phyloP scores from a whole-genome alignment of 2,797 vertebrate genomes.

The Mormyrus proboscirostris region DNA sequence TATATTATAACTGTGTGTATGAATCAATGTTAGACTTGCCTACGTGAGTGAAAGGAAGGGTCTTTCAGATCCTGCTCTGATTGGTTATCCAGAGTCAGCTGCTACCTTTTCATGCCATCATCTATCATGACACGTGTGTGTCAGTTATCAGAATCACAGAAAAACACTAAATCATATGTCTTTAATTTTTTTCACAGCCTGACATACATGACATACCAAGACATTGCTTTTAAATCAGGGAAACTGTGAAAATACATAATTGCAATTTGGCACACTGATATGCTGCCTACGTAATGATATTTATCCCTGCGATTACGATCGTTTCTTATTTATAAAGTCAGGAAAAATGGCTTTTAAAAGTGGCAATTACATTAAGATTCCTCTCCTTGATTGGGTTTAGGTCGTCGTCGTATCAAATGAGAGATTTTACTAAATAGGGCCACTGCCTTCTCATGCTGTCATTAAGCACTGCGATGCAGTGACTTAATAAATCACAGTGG shows the following conservation, averaged over 20 bases:
- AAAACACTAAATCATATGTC: neutral
- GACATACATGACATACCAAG: neutral
- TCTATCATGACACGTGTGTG: conserved; percentile 26
- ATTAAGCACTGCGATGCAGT: neutral
- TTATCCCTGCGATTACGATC: neutral
- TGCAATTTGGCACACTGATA: neutral
- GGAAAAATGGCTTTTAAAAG: neutral
- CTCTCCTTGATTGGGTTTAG: neutral
- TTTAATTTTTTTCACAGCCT: neutral
- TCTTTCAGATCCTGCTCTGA: conserved; percentile 34
- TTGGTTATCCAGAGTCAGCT: conserved; percentile 51
- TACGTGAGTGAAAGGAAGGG: conserved; percentile 18
- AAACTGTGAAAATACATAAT: conserved; percentile 10
- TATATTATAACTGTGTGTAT: conserved; percentile 39
- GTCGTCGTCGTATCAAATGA: neutral
- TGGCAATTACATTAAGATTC: neutral
- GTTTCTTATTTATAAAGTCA: conserved; percentile 7
- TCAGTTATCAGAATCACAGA: conserved; percentile 27
- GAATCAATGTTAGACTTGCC: conserved; percentile 42
- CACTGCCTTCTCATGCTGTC: neutral
- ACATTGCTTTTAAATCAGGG: conserved; percentile 3
- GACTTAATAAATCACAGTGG: neutral
- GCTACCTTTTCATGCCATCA: conserved; percentile 46
- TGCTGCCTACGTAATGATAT: neutral
- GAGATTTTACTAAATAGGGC: neutral